Base-by-base conservation (phyloP, 92 coral and sea anemone genomes). In the Epizoanthus rinbou region DNA sequence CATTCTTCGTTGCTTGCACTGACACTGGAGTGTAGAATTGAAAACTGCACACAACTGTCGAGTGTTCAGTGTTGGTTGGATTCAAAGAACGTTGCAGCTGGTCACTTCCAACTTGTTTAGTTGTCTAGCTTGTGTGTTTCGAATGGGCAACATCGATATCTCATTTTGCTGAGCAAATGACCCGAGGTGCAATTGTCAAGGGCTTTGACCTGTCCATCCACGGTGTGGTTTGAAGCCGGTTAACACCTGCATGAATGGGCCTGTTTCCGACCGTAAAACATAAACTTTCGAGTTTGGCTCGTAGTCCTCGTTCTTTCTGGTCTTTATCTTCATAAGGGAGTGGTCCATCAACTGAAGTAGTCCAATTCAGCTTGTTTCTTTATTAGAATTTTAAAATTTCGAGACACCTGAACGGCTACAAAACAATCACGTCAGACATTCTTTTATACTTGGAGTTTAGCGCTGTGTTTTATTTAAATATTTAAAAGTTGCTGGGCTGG, bases 201-300 rank as follows among this genome's bases (percentile, higher is more conserved):
- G 60, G 60, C 11, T 56, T 56, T 56, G 60, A n/a, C 60, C 60
- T 56, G 60, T 56, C 60, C 18, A n/a, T 56, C 60, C 60, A 56
- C 60, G 60, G 60, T 56, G 60, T n/a, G 60, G 60, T 56, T 56
- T 56, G 60, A 56, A 56, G 60, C 60, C 60, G 60, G 60, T 56
- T 56, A 56, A 56, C 60, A 56, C 14, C 60, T 56, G 60, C 60
- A 56, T 56, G 60, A 56, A 56, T 56, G 60, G 18, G 60, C 18
- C 17, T 56, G 11, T 56, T n/a, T 56, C 11, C 18, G 60, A 56
- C 60, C 11, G 60, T 56, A 11, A 11, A n/a, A 56, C 60, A 56
- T 56, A 56, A 2, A 56, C 60, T 56, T 56, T 56, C n/a, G n/a
- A n/a, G n/a, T n/a, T n/a, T n/a, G n/a, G n/a, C n/a, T n/a, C n/a